Evolutionary conservation across 64 coral and sea anemone species (phyloP).

Genomic region (Dendrophyllia cribrosa): DNA sequence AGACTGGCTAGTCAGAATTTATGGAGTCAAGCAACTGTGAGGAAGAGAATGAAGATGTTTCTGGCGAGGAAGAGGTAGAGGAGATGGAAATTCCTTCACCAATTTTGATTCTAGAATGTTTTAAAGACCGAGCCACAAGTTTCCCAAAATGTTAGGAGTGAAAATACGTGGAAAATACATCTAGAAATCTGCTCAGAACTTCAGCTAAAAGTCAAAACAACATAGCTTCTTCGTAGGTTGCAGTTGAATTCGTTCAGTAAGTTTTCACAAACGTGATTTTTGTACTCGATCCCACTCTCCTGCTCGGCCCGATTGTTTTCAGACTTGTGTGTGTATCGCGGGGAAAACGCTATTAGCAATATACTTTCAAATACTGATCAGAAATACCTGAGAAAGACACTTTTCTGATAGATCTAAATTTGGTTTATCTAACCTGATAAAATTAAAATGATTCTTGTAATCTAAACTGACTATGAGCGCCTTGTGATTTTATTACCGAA

Average conservation of each 20-base stretch:
- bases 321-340: no score
- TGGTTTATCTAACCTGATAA: conserved; percentile 3
- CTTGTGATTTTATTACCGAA: conserved; percentile 10
- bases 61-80: no score
- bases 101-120: no score
- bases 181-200: not conserved
- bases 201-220: conserved; percentile 2
- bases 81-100: no score
- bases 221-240: not conserved
- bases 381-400: conserved; percentile 1
- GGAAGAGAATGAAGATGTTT: no score
- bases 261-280: conserved; percentile 6
- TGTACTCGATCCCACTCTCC: not conserved
- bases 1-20: no score
- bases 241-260: not conserved
- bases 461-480: not conserved
- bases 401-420: conserved; percentile 12
- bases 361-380: no score
- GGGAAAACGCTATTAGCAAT: no score
- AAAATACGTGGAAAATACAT: not conserved
- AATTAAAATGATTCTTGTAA: conserved; percentile 4
- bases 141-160: not conserved
- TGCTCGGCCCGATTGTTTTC: not conserved
- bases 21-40: no score
- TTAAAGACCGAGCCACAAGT: not conserved